Percentiles rank a stretch among this genome's conserved stretches.
Conservation (phyloP, 2,888 invertebrate species). For the Drosophila diplacantha region DNA sequence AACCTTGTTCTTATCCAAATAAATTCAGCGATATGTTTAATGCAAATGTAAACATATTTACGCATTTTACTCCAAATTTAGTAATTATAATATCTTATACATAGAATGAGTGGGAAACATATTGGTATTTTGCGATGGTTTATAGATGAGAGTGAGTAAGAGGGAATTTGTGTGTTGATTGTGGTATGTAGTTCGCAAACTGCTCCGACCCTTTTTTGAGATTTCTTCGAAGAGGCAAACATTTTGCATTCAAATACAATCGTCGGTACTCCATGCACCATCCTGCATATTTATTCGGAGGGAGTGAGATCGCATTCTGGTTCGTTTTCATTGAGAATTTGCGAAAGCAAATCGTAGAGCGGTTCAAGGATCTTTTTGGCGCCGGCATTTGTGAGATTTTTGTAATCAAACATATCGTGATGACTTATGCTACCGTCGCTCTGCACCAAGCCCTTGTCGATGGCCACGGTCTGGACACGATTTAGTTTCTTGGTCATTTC, state of each 20-base stretch:
- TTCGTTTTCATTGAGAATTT: slow-evolving; percentile 87
- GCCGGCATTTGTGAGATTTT: slow-evolving; percentile 90
- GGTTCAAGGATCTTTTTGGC: slow-evolving; percentile 92
- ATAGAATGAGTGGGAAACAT: slow-evolving; percentile 17
- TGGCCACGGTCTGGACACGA: slow-evolving; percentile 87
- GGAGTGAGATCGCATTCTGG: slow-evolving; percentile 86
- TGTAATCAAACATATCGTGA: slow-evolving; percentile 94
- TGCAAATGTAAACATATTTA: slow-evolving; percentile 11
- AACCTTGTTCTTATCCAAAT: neutral
- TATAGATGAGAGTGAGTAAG: slow-evolving; percentile 15
- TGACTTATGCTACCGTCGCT: slow-evolving; percentile 90
- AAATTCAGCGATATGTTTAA: neutral
- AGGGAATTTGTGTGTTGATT: slow-evolving; percentile 23
- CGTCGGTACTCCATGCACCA: neutral
- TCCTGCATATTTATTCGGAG: slow-evolving; percentile 78
- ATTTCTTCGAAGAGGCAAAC: neutral
- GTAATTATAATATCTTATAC: slow-evolving; percentile 15
- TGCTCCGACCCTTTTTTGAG: slow-evolving; percentile 12
- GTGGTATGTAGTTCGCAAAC: slow-evolving; percentile 16
- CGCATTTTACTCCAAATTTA: slow-evolving; percentile 22
- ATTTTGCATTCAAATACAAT: slow-evolving; percentile 9
- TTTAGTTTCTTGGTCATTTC: slow-evolving; percentile 82
- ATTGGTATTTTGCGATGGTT: slow-evolving; percentile 21
- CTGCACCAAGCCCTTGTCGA: slow-evolving; percentile 88
- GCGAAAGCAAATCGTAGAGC: slow-evolving; percentile 87